phyloP scores from a whole-genome alignment of 2,888 invertebrate genomes.

The Rhodophaea formosa region DNA sequence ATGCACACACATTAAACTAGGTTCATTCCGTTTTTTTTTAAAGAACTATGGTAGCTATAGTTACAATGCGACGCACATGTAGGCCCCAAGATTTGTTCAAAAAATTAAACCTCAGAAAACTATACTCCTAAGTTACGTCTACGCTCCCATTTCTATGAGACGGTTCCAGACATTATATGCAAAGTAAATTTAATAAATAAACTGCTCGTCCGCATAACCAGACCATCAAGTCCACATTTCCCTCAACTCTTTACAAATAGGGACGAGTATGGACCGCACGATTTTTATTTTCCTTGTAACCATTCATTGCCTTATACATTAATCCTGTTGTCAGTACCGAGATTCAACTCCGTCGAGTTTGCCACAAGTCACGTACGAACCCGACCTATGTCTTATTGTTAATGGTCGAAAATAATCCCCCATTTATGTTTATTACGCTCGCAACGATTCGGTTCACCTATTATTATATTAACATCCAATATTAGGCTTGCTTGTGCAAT shows the following conservation, averaged over 20 bases:
- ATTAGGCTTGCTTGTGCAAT: slow-evolving; percentile 33
- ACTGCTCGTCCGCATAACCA: neutral
- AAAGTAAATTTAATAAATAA: too few relatives aligned
- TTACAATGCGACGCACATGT: too few relatives aligned
- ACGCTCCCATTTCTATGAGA: too few relatives aligned
- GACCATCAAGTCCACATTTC: slow-evolving; percentile 8
- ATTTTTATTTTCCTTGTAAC: neutral
- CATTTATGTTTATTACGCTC: slow-evolving; percentile 35
- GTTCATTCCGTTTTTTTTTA: too few relatives aligned
- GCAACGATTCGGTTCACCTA: slow-evolving; percentile 34
- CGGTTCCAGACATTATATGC: too few relatives aligned
- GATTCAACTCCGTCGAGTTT: slow-evolving; percentile 15
- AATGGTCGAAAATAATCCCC: slow-evolving; percentile 45
- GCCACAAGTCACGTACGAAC: slow-evolving; percentile 40
- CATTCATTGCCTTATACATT: neutral
- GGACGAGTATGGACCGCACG: neutral
- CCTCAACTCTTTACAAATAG: slow-evolving; percentile 10
- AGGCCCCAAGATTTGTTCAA: too few relatives aligned
- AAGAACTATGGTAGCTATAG: too few relatives aligned
- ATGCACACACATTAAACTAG: too few relatives aligned
- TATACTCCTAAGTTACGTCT: too few relatives aligned
- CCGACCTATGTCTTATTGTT: slow-evolving; percentile 22
- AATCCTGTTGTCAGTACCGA: neutral
- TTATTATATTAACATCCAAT: slow-evolving; percentile 40
- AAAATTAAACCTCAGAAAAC: too few relatives aligned